Base-by-base conservation (phyloP, 2,888 invertebrate species). In the Lacanobia oleracea region DNA sequence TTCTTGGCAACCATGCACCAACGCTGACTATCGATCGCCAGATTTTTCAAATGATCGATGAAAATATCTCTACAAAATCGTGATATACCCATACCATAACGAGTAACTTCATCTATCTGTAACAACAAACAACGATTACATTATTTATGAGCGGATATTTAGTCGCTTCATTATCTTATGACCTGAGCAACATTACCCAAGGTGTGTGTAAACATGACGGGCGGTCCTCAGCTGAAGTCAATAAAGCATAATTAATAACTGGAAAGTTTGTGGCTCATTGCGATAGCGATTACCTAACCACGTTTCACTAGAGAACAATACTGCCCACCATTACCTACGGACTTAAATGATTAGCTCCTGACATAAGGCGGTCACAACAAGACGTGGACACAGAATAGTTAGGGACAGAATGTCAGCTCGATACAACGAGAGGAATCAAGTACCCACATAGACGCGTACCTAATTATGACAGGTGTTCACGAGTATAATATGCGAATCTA, bases 171-270 rank as follows among this genome's bases (percentile, higher is more conserved):
- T 87, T 87, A 89, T 86, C 79, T 74, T 80, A 78, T 87, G 87
- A 88, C 89, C 89, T 85, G 82, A 75, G 78, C 85, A 84, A 69
- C 75, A 88, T 90, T 91, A 88, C 89, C 85, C 87, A 90, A 90
- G 86, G 79, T 85, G 80, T 83, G 82, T 86, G 87, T 86, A 89
- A 90, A 91, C 91, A 91, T 84, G 70, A 76, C 85, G 90, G 90
- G 88, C 88, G 84, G 85, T 85, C 82, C 79, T 75, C 77, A 81
- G 79, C 77, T 75, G 78, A 85, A 88, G 83, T 88, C 89, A 91
- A 91, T 92, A 91, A 88, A 89, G 87, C 88, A 91, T 93, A 93
- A 94, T 94, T 94, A 93, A 94, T 94, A 91, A 91, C 89, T 89
- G 85, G 87, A 91, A 92, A 93, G 92, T 92, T 93, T 89, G 88